Base-by-base conservation (phyloP, 2,797 vertebrate species). In the Synaphobranchus kaupii region DNA sequence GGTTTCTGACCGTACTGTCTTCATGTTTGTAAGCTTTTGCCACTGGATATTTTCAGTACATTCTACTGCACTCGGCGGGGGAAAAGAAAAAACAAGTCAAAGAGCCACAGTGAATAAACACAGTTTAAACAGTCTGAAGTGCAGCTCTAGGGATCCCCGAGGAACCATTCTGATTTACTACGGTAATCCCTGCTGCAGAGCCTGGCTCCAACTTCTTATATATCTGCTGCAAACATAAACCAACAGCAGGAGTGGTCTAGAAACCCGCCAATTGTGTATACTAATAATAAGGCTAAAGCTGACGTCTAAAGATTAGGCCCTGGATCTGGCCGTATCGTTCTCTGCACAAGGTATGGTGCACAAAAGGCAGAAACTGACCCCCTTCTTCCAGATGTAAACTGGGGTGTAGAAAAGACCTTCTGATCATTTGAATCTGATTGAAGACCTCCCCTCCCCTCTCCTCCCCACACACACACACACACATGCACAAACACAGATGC, bases 181-280 rank as follows among this genome's bases (percentile, higher is more conserved):
- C 44, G 9, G 44, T 80, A 17, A 91, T 90, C 93, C 93, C 92
- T 93, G 91, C 92, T 93, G 92, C 93, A 93, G 92, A 93, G 85
- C 90, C 56, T 85, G 89, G 84, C 90, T 88, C 86, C 85, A 73
- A 88, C 91, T 84, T 89, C 90, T 89, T 50, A 47, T 80, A 90
- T 95, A 94, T 94, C 94, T 94, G 92, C 92, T 89, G 90, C 87
- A 93, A 95, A 94, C 93, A 94, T 93, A 93, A 92, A 90, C 92
- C 90, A 86, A 87, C 84, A 88, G 87, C 92, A 93, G 93, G 94
- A 94, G 92, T 91, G 92, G 90, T 90, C 89, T 92, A 90, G 90
- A 93, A 90, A 94, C 90, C 86, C 92, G 90, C 90, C 89, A 17
- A 84, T 88, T 92, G 92, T 93, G 91, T 90, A 91, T 90, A 93